A percentile compares a stretch with the other conserved stretches of the same genome.
Evolutionary conservation across 2,113 vertebrate genomes (phyloP).

Genomic region (Anseranas semipalmata): DNA sequence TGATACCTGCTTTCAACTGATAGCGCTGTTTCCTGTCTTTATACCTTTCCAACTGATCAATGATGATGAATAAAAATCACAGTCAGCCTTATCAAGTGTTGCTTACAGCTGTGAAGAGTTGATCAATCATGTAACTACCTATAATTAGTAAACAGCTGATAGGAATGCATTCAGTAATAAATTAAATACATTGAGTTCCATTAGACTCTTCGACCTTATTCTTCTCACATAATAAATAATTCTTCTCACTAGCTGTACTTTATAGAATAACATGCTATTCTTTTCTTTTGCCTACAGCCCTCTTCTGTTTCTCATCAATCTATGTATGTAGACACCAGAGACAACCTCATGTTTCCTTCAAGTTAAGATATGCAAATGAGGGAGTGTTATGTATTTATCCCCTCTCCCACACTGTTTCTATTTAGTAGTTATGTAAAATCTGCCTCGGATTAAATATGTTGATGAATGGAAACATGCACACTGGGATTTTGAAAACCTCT

Average conservation of each 20-base stretch:
- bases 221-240: neutral
- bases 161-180: neutral
- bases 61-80: neutral
- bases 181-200: neutral
- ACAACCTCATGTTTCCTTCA: neutral
- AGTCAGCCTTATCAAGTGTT: neutral
- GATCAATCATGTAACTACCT: neutral
- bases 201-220: neutral
- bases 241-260: neutral
- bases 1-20: neutral
- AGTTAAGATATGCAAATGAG: neutral
- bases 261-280: neutral
- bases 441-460: neutral
- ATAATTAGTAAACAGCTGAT: neutral
- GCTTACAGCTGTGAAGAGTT: neutral
- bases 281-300: neutral
- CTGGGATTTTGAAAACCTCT: neutral
- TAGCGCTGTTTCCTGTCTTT: neutral
- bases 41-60: neutral
- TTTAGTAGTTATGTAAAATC: neutral
- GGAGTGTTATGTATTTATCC: neutral
- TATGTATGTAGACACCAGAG: neutral
- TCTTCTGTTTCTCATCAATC: neutral
- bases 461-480: neutral
- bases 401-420: neutral